Evolutionary conservation across 2,888 invertebrate species (phyloP), one percentile per base, ranked within the genome.

Genomic region (Tipula helvola): DNA sequence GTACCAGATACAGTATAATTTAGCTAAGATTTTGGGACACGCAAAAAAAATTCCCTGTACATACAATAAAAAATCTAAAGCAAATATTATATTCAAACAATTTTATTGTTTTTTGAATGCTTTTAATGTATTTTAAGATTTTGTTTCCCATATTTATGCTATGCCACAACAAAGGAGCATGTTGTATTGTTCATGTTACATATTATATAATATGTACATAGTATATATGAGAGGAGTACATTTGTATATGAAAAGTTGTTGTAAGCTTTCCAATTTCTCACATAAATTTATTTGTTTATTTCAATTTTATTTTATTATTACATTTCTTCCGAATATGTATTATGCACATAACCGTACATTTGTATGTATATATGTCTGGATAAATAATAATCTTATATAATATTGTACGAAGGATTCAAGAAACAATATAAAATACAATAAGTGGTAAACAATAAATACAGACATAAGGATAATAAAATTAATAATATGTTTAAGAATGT

Each of bases 261-360:
- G 71, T 71, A 71, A 71, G 71, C 71, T 71, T 71, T 71, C 71
- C 71, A 71, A 71, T 71, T 71, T 71, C 71, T 71, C 71, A 71
- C 71, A 71, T 71, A 71, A 71, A 71, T 71, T 71, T 71, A 71
- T 71, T 71, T 71, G 28, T 71, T 71, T 71, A 71, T 71, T 71
- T 28, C 71, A 71, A 71, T 71, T 71, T 28, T 44, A 44, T 44
- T 28, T 28, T 28, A 28, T 28, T 28, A 28, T 28, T 28, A 28
- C 28, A 44, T 44, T 44, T 44, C 44, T 44, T 12, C 44, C 44
- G 44, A 44, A 52, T 52, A 47, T 42, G 12, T 42, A 44, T 7
- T 16, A 52, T 52, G 28, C 28, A 28, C 71, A 71, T 71, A 71
- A 71, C 28, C 71, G 8, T 71, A 71, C 39, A 39, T 39, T 2